Evolutionary conservation across 2,113 vertebrate species (phyloP), one percentile per base, ranked within the genome.

Genomic region (Rana temporaria): DNA sequence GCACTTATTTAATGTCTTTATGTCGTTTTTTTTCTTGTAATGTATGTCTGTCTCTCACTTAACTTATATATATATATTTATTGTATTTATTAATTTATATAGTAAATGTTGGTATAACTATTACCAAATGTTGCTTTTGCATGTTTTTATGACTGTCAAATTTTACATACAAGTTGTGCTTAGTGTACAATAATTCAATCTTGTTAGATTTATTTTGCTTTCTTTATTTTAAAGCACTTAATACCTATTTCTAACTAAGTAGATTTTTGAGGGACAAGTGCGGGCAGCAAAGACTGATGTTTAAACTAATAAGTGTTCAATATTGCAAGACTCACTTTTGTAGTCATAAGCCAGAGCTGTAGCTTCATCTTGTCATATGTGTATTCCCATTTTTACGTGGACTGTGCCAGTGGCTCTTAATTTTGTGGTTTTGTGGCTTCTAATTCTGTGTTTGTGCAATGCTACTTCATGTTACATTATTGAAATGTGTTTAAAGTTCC

Each of bases 401-500:
- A 38, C 42, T 14, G 1, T 48, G 8, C 42, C 12, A 48, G 2
- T 48, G 42, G 8, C 42, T 48, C 42, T 14, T 48, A 48, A 48
- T 48, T 14, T 8, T 48, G 12, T 48, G 12, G 42, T 48, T 48
- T 17, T 42, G 20, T 62, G 20, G 32, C 57, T 75, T 16, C 59
- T 75, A 75, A 22, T 7, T 15, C 6, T 62, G 12, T 22, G 71
- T 59, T 59, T 60, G 55, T 32, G 14, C 30, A 74, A n/a, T 5
- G 2, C 19, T 14, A 17, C n/a, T 60, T 62, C 57, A 75, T 42
- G 19, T 38, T 22, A 17, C 38, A 17, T 75, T 11, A 22, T 20
- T 70, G 57, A 57, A 75, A 83, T 83, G 14, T 83, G 52, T 76
- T 85, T 84, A 48, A 85, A 83, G 84, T 85, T 73, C 90, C 90